These are phyloP conservation scores for Poecilia wingei DNA, from an alignment of 2,797 vertebrate species.

Conservation along the genomic window DNA sequence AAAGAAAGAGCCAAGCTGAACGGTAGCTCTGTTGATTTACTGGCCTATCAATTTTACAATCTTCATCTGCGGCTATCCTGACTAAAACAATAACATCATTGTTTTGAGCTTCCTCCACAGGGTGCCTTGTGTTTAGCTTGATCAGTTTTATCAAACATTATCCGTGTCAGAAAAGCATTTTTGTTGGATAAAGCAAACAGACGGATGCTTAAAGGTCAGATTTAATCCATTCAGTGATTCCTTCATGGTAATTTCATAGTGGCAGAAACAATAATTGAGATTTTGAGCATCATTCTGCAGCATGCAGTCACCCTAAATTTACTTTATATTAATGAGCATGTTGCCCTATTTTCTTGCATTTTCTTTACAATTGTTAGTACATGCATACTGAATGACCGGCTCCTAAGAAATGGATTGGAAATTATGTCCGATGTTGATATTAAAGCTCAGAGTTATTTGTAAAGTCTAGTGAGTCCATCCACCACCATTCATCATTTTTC, in stretches of 20 bases:
- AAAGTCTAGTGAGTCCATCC: slow-evolving; percentile 15
- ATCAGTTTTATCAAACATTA: not conserved
- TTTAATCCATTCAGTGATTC: not conserved
- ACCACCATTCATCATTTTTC: slow-evolving; percentile 18
- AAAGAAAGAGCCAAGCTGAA: not conserved
- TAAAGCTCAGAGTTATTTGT: slow-evolving; percentile 29
- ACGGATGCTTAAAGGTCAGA: not conserved
- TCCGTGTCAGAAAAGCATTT: not conserved
- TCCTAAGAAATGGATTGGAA: not conserved
- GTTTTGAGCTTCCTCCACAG: not conserved
- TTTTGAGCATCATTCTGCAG: not conserved
- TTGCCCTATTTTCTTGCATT: not conserved
- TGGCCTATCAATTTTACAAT: not conserved
- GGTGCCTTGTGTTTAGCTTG: not conserved
- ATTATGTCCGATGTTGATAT: slow-evolving; percentile 1
- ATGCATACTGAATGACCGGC: not conserved
- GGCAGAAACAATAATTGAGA: not conserved
- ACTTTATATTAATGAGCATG: not conserved
- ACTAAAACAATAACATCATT: not conserved
- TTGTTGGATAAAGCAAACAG: slow-evolving; percentile 6
- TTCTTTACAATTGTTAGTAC: not conserved
- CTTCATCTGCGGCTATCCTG: not conserved
- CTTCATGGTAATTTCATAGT: not conserved
- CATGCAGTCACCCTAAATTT: too few relatives aligned
- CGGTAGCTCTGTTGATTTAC: not conserved